Evolutionary conservation across 2,797 vertebrate genomes (phyloP), one percentile per base, ranked within the genome.

Genomic region (Crax fasciolata): DNA sequence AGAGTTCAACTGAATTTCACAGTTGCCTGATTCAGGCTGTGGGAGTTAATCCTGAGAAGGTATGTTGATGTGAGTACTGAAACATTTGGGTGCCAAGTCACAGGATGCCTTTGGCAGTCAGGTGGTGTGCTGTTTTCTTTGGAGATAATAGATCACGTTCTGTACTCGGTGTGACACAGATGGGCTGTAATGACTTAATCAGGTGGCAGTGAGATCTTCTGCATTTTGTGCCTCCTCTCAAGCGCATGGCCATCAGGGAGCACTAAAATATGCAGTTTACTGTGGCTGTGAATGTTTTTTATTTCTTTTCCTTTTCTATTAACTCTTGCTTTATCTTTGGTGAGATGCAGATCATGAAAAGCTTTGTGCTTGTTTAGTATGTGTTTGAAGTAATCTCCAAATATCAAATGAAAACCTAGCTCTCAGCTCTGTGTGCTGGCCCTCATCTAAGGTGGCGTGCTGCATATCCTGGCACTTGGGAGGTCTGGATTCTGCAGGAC

Each of bases 81-180:
- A 75, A 78, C 32, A 75, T 85, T 81, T 85, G 89, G 79, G 73
- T 96, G 94, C 96, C 93, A 93, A 96, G 79, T 94, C 87, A 85
- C 79, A 79, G 81, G 72, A 43, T 89, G 76, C 73, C 87, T 87
- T 96, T 96, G 95, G 92, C 95, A 96, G 82, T 95, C 93, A 91
- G 87, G 90, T 91, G 84, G 10, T 84, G 83, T 81, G 80, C 78
- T 94, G 70, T 92, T 96, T 95, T 92, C 84, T 86, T 91, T 87
- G 15, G 58, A 89, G n/a, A 96, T 87, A 94, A 87, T 94, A 92
- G 90, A 84, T 94, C 94, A 95, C 30, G 51, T 94, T 95, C 91
- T 94, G 89, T 91, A 90, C 87, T 91, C 89, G 51, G 65, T 96
- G 91, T 77, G 85, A 75, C 89, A 75, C 92, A 97, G 93, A 93